phyloP scores from a whole-genome alignment of 1,140 invertebrate species.

The Chlorops oryzae region DNA sequence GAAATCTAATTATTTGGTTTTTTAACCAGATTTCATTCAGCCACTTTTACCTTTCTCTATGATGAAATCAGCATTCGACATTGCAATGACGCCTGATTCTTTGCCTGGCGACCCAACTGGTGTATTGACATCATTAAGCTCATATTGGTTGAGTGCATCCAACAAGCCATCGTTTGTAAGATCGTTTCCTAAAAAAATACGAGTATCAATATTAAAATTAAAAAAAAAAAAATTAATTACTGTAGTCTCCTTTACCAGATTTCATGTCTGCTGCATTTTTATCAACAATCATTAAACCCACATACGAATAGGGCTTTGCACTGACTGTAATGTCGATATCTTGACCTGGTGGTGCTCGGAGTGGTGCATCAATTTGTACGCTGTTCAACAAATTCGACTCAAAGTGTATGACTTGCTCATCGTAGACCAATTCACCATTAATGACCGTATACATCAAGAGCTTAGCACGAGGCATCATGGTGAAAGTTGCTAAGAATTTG shows the following conservation, averaged over 20 bases:
- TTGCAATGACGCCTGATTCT: conserved; percentile 41
- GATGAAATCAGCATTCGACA: conserved; percentile 42
- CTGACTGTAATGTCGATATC: conserved; percentile 67
- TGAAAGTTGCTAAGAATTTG: conserved; percentile 64
- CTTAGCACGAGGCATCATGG: conserved; percentile 79
- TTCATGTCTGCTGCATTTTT: conserved; percentile 74
- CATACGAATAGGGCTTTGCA: conserved; percentile 77
- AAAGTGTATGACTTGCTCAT: conserved; percentile 73
- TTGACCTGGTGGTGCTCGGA: conserved; percentile 63
- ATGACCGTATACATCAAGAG: conserved; percentile 72
- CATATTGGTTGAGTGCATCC: conserved; percentile 47
- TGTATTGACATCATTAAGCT: conserved; percentile 38
- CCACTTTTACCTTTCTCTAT: conserved; percentile 34
- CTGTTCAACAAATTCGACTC: conserved; percentile 73
- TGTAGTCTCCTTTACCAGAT: conserved; percentile 49
- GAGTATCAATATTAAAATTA: neutral
- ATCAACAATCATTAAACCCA: conserved; percentile 82
- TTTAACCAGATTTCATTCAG: too few species aligned
- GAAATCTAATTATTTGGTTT: too few species aligned
- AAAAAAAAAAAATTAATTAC: neutral
- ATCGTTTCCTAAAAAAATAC: conserved; percentile 24
- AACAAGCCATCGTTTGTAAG: conserved; percentile 38
- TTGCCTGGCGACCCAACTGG: conserved; percentile 41
- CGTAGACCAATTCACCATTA: conserved; percentile 77
- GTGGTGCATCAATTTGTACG: conserved; percentile 49